A percentile compares a stretch with the other conserved stretches of the same genome.
These are phyloP conservation scores for Lepus americanus DNA, from an alignment of 2,113 vertebrate species.

Conservation along the genomic window DNA sequence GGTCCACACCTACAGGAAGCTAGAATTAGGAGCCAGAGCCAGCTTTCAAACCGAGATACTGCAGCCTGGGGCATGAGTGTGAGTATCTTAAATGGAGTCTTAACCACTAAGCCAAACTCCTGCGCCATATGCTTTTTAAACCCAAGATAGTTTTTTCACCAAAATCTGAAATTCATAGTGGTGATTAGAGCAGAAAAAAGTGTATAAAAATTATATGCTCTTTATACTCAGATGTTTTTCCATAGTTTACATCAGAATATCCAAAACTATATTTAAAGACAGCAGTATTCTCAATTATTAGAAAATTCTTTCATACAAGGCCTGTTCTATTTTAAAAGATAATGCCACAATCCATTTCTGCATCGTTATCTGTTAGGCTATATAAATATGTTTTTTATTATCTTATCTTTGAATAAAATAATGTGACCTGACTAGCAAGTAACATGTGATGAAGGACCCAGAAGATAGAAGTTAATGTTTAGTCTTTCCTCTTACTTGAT, in stretches of 20 bases:
- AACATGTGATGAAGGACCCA: slow-evolving; percentile 38
- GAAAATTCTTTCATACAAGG: not conserved
- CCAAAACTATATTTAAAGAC: not conserved
- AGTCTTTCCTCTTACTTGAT: slow-evolving; percentile 56
- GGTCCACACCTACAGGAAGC: no score
- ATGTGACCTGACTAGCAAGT: slow-evolving; percentile 25
- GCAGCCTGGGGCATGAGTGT: no score
- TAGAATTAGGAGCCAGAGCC: no score
- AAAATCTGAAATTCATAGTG: not conserved
- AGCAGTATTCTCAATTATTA: slow-evolving; percentile 1
- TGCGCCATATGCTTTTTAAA: not conserved
- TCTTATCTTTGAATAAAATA: slow-evolving; percentile 69
- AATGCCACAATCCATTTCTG: slow-evolving; percentile 39
- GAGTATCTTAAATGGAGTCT: no score
- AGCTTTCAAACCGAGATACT: no score
- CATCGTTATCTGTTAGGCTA: not conserved
- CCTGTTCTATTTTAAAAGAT: slow-evolving; percentile 36
- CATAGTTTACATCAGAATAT: not conserved
- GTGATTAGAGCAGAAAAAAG: not conserved
- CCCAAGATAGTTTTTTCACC: not conserved
- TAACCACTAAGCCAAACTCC: no score
- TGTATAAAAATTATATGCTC: not conserved
- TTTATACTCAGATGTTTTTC: not conserved
- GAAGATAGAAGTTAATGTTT: slow-evolving; percentile 72
- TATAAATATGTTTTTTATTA: slow-evolving; percentile 9